Evolutionary conservation across 2,113 vertebrate species (phyloP).

Genomic region (Calyptomena viridis): DNA sequence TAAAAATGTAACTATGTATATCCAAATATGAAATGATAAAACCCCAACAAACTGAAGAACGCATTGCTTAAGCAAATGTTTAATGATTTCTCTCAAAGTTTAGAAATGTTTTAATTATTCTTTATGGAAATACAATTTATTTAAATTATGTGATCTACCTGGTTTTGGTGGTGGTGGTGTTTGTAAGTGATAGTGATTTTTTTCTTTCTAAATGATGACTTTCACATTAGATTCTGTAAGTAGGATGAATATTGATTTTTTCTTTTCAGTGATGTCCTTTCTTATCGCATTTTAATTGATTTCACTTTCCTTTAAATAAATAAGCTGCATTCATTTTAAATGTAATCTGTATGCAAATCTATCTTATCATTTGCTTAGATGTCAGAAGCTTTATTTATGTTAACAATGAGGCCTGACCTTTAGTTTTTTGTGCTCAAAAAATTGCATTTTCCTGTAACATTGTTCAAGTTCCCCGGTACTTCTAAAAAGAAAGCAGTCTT

Average conservation of each 20-base stretch:
- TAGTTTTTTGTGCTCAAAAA: background rate
- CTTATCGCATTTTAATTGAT: background rate
- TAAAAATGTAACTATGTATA: background rate
- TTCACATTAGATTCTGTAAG: background rate
- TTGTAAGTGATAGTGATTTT: background rate
- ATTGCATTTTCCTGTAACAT: background rate
- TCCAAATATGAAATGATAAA: background rate
- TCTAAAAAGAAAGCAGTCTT: background rate
- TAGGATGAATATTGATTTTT: background rate
- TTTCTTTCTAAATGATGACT: background rate
- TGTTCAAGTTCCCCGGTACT: background rate
- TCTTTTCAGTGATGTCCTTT: background rate
- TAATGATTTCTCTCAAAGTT: background rate
- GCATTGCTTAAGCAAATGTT: background rate
- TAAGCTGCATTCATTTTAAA: background rate
- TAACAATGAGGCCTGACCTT: background rate
- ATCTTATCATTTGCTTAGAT: background rate
- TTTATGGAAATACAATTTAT: background rate
- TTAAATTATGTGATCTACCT: background rate
- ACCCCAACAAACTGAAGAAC: background rate
- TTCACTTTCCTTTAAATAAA: background rate
- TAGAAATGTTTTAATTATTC: background rate
- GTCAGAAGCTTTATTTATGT: background rate
- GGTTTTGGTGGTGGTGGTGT: background rate
- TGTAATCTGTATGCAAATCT: background rate